Base-by-base conservation (phyloP, 2,113 vertebrate species). In the Polypterus bichir region DNA sequence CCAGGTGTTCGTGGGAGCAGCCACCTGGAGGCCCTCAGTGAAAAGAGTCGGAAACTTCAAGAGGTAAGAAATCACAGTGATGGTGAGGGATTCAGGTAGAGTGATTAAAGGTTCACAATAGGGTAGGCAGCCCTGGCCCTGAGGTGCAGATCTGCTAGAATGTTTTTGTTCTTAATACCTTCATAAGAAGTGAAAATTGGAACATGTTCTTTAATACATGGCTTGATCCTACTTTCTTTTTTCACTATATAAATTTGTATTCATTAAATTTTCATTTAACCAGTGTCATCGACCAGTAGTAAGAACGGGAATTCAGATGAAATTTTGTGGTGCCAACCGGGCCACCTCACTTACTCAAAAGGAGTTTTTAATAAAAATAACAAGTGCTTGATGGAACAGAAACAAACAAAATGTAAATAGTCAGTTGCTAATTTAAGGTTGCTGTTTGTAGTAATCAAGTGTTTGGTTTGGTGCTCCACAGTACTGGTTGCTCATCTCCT, bases 11-110 rank as follows among this genome's bases (percentile, higher is more conserved):
- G 87, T 58, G 84, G 78, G 48, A 93, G 88, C 60, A 46, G 69
- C 0, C 77, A 89, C 4, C 81, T 97, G 47, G 81, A 83, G 5
- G 79, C 77, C 48, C 86, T 97, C 77, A 84, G 82, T 5, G 88
- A 89, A 0, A 91, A 93, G 27, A 75, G 89, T 65, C 88, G 90
- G 62, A 92, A 91, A 47, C 83, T 97, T 2, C 95, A 98, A 64
- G 95, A 98, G 93, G 95, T 98, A 79, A 66, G 2, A 44, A n/a
- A 44, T 45, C 47, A 52, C 9, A 1, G 3, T 9, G 10, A 46
- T 1, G 5, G 48, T 45, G 62, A 47, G 46, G 62, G 53, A 51
- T 48, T 48, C 46, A 58, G 45, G 3, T 2, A 44, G 6, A 44
- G 44, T 48, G 11, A 6, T 51, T 6, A 51, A 9, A 62, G 47